A percentile compares a stretch with the other conserved stretches of the same genome.
Conservation (phyloP, 2,888 invertebrate species). For the Rhyacophila evoluta region DNA sequence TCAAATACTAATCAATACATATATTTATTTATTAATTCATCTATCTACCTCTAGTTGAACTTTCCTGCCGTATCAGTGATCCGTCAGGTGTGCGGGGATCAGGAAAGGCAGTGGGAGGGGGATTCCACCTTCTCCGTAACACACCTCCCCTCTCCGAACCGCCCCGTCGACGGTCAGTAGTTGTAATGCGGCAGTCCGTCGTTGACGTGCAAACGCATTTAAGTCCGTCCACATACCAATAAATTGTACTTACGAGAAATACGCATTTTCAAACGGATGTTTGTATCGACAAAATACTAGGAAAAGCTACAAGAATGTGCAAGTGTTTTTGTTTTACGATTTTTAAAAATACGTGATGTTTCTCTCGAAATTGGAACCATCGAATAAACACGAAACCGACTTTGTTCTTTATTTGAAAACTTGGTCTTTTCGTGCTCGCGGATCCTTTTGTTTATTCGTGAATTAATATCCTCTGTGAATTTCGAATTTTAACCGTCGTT, state of each 20-base stretch:
- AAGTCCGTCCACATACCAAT: background rate
- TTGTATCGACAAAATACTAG: background rate
- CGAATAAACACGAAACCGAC: background rate
- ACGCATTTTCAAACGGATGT: background rate
- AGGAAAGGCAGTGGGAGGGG: constrained; percentile 23
- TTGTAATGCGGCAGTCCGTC: background rate
- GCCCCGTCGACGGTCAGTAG: constrained; percentile 1
- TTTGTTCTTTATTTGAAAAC: background rate
- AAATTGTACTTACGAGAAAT: background rate
- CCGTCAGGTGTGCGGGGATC: constrained; percentile 23
- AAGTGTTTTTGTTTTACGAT: background rate
- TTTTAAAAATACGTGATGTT: background rate
- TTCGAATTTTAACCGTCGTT: background rate
- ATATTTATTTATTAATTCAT: too few relatives aligned
- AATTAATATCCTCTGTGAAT: background rate
- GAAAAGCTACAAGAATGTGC: background rate
- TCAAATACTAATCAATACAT: too few relatives aligned
- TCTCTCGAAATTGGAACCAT: background rate
- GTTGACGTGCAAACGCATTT: background rate
- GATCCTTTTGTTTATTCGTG: constrained; percentile 11
- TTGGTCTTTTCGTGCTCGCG: background rate
- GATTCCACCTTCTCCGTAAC: constrained; percentile 4
- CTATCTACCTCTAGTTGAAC: background rate
- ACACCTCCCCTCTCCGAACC: background rate
- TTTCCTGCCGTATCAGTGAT: background rate